Evolutionary conservation across 1,140 invertebrate species (phyloP).

Genomic region (Andrena cerasifolii): DNA sequence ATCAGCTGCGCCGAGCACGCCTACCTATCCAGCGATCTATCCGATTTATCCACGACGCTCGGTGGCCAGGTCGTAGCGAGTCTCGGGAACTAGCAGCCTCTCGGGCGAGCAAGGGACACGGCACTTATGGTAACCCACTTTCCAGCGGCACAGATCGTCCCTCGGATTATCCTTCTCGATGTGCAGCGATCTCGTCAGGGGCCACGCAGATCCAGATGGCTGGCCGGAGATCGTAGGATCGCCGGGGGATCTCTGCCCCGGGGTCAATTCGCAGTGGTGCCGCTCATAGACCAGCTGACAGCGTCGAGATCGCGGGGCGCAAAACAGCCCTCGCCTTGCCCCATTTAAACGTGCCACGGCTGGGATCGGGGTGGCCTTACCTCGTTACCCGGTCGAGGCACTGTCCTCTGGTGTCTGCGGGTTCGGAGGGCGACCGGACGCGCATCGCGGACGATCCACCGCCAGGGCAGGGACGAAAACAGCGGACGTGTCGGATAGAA

Average conservation of each 20-base stretch:
- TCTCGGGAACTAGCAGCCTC: background rate
- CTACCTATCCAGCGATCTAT: no score
- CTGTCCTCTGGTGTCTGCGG: slow-evolving; percentile 4
- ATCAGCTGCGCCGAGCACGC: slow-evolving; percentile 39
- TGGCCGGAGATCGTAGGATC: no score
- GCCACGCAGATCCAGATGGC: no score
- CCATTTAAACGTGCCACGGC: slow-evolving; percentile 14
- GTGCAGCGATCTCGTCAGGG: no score
- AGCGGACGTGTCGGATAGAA: background rate
- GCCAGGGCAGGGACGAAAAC: background rate
- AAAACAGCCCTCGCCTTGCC: slow-evolving; percentile 54
- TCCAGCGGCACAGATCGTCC: slow-evolving; percentile 38
- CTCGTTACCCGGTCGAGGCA: slow-evolving; percentile 1
- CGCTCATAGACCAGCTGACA: slow-evolving; percentile 46
- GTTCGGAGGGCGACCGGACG: background rate
- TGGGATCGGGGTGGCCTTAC: background rate
- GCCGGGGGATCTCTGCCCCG: background rate
- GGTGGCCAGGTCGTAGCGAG: no score
- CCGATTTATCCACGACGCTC: no score
- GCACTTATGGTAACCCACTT: slow-evolving; percentile 59
- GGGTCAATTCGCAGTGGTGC: background rate
- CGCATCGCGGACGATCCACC: background rate
- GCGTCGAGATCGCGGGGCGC: slow-evolving; percentile 19
- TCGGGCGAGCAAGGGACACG: slow-evolving; percentile 36
- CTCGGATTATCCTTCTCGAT: background rate